Base-by-base conservation (phyloP, 2,888 invertebrate species). In the Platycheirus rosarum region DNA sequence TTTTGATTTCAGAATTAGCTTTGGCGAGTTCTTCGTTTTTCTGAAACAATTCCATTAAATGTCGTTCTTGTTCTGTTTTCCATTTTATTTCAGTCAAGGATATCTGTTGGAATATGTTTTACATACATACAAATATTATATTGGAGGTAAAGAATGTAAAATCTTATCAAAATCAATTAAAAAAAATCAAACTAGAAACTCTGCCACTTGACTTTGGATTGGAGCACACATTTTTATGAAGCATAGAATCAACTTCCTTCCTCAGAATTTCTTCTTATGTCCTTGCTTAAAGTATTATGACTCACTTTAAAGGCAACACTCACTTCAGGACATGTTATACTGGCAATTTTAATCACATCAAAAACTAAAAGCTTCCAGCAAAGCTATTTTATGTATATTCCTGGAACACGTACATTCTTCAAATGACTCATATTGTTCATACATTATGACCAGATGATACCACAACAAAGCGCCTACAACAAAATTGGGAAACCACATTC, bases 31-130 rank as follows among this genome's bases (percentile, higher is more conserved):
- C 68, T 18, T 23, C 66, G 5, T 82, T 63, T 14, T 68, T 77
- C 9, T 53, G 48, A 37, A 32, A 73, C 4, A 77, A 4, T 32
- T 68, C 32, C 0, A 49, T n/a, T 0, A 73, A 18, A 23, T 73
- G 51, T 18, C 63, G 74, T 68, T 80, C 76, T 18, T 77, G 57
- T 3, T 85, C 76, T 53, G 86, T 86, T n/a, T 70, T 44, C 0
- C 57, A 63, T 48, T 87, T 40, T 9, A 86, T 66, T 4, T 65
- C 55, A 1, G 68, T 23, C 14, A 85, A 74, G 7, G 60, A 60
- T 0, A 86, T 66, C 73, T 87, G 78, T 1, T 1, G n/a, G 13
- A 23, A 23, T 16, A 42, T 3, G 4, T n/a, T n/a, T n/a, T n/a
- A n/a, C n/a, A n/a, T n/a, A n/a, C n/a, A n/a, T n/a, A n/a, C n/a